Base-by-base conservation (phyloP, 64 coral and sea anemone genomes). In the Actinia tenebrosa region DNA sequence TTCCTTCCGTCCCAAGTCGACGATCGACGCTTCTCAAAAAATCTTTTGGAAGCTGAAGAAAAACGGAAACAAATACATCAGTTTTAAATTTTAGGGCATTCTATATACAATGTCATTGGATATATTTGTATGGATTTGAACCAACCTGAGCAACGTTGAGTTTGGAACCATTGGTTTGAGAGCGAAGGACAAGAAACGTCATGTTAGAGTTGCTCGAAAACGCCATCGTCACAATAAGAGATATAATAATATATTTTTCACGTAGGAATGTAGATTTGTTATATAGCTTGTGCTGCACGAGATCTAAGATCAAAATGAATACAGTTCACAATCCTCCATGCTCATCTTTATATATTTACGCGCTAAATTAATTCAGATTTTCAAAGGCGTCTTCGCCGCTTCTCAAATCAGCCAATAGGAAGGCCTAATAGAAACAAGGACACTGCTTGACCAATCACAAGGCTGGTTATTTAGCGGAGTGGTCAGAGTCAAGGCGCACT, bases 11-110 rank as follows among this genome's bases (percentile, higher is more conserved):
- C 22, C 78, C 86, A 77, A 96, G 61, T 75, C 91, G 91, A 4
- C 86, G 87, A 96, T 96, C 94, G 16, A 93, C 86, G 16, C 64
- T 75, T 82, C 91, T 85, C 7, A 96, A 59, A 86, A 96, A 96
- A 45, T 80, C 88, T 80, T 79, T 60, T 2, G 94, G 91, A 56
- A 96, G 75, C 94, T 96, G 45, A 45, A 56, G 59, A 22, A 50
- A 19, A 90, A 58, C 64, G 60, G 22, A 69, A 60, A 53, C 27
- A 50, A 20, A 22, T 23, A 85, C 3, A 86, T 80, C 56, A 79
- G 13, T 37, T 4, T 20, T 47, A 43, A 1, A 87, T 71, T 45
- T 71, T 85, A 85, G 20, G 14, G 30, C 5, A 16, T 85, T 23
- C 19, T 56, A 18, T 17, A 83, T 22, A 83, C 1, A 16, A 45